Evolutionary conservation across 2,888 invertebrate genomes (phyloP).

Genomic region (Thymelicus acteon): DNA sequence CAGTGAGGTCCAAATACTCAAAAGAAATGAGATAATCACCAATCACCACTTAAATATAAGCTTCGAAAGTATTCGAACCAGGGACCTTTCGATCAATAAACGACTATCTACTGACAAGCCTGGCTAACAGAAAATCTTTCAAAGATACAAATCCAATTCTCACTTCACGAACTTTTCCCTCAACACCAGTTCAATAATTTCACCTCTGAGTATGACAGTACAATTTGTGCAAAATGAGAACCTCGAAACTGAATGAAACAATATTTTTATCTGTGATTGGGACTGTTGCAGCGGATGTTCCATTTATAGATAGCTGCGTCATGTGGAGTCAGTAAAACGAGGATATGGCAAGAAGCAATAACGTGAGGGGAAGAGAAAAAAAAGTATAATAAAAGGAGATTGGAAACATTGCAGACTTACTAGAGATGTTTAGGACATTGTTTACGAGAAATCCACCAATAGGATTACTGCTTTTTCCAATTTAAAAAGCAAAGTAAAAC

Average conservation of each 20-base stretch:
- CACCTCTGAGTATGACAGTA: conserved; percentile 4
- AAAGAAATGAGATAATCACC: too few species aligned
- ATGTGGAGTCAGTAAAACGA: neutral
- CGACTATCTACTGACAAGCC: neutral
- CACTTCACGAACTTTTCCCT: neutral
- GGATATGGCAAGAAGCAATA: neutral
- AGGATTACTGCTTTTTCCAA: too few species aligned
- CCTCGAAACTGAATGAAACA: conserved; percentile 30
- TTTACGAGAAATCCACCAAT: too few species aligned
- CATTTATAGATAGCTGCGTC: conserved; percentile 37
- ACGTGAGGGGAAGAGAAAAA: too few species aligned
- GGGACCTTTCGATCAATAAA: neutral
- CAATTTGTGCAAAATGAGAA: conserved; percentile 21
- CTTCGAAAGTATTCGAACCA: neutral
- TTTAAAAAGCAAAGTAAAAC: too few species aligned
- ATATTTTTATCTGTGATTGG: conserved; percentile 40
- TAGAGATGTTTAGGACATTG: too few species aligned
- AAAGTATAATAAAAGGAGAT: too few species aligned
- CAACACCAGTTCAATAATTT: neutral
- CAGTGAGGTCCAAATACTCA: too few species aligned
- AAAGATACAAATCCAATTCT: neutral
- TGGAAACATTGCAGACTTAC: too few species aligned
- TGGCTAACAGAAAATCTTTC: neutral
- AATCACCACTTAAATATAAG: too few species aligned
- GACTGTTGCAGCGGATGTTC: conserved; percentile 38